These are phyloP conservation scores for Salvator merianae DNA, from an alignment of 2,113 vertebrate species.

Conservation along the genomic window DNA sequence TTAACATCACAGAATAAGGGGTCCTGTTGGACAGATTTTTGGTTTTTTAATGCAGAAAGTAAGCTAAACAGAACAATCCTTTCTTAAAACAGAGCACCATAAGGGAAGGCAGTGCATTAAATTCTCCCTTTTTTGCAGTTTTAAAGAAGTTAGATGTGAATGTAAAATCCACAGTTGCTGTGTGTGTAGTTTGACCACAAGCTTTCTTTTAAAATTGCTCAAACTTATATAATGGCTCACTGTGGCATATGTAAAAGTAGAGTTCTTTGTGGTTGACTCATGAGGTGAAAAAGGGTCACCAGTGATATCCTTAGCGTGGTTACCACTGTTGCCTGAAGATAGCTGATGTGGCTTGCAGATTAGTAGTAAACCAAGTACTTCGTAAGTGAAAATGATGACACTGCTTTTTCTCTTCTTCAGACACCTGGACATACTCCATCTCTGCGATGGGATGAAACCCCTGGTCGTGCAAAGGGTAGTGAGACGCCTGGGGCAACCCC, in stretches of 20 bases:
- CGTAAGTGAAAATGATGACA: neutral
- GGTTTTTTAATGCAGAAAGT: no score
- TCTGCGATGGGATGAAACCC: conserved; percentile 97
- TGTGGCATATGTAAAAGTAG: neutral
- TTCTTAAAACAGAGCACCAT: neutral
- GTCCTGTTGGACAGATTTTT: neutral
- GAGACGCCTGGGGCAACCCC: conserved; percentile 98
- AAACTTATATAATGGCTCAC: no score
- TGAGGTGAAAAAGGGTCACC: neutral
- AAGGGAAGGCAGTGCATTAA: no score
- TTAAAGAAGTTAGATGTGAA: neutral
- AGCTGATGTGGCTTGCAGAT: neutral
- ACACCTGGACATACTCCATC: conserved; percentile 96
- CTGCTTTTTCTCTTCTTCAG: conserved; percentile 59
- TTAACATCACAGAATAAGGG: neutral
- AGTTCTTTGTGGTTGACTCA: neutral
- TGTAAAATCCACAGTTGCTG: neutral
- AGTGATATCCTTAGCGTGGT: neutral
- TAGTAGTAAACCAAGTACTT: neutral
- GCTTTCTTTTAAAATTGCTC: neutral
- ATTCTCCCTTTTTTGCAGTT: no score
- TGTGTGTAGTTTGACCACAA: neutral
- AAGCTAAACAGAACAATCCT: neutral
- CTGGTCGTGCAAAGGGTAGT: conserved; percentile 93
- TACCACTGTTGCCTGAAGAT: neutral